phyloP scores from a whole-genome alignment of 2,888 invertebrate genomes.

The Thymelicus acteon region DNA sequence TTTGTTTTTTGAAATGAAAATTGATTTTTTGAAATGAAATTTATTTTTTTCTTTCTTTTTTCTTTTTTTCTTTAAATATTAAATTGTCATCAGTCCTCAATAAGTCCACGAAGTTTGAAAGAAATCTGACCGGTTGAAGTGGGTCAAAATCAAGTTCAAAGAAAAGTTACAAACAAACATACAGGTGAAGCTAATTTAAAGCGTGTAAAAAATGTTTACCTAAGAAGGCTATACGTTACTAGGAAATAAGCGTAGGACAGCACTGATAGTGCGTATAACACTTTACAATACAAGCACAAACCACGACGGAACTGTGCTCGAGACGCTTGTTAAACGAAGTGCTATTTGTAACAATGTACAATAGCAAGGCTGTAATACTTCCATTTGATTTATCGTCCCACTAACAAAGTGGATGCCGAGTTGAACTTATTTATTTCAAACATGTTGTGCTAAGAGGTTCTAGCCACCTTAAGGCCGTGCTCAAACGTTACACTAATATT shows the following conservation, averaged over 20 bases:
- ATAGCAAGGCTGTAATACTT: conserved; percentile 29
- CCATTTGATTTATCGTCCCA: conserved; percentile 29
- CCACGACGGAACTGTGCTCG: conserved; percentile 22
- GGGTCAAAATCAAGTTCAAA: too few species aligned
- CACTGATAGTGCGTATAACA: conserved; percentile 1
- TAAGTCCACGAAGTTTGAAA: too few species aligned
- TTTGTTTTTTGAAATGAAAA: too few species aligned
- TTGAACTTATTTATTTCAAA: conserved; percentile 25
- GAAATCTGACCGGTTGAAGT: too few species aligned
- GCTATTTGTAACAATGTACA: conserved; percentile 36
- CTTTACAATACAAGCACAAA: conserved; percentile 20
- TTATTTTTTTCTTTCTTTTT: too few species aligned
- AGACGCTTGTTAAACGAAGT: conserved; percentile 34
- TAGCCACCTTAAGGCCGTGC: neutral
- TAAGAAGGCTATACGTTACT: too few species aligned
- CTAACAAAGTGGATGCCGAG: conserved; percentile 26
- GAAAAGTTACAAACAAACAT: too few species aligned
- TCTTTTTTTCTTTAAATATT: too few species aligned
- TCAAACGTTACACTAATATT: neutral
- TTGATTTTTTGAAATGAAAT: too few species aligned
- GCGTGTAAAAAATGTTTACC: too few species aligned
- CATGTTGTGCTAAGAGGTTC: neutral
- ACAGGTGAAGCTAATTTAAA: too few species aligned
- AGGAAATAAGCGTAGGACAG: neutral
- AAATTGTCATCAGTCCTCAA: too few species aligned